Base-by-base conservation (phyloP, 2,888 invertebrate species). In the Drosophila demipolita region DNA sequence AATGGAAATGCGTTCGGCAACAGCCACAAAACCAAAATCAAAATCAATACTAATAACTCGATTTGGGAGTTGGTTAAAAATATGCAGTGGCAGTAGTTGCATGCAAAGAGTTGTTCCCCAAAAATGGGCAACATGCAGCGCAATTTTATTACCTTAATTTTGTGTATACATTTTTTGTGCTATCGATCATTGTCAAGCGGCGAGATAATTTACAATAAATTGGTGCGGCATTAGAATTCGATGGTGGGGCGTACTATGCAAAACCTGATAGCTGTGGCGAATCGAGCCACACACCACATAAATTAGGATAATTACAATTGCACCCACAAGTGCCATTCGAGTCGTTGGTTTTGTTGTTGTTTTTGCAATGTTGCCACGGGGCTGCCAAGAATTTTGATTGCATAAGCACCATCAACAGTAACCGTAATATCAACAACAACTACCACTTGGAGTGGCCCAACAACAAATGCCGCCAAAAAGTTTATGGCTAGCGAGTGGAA, bases 261-360 rank as follows among this genome's bases (percentile, higher is more conserved):
- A 77, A 55, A 55, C 55, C 61, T 52, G 55, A 29, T 36, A 58
- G 45, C 42, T 49, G 49, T 55, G 23, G 42, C 48, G 45, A 61
- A 65, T 59, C 52, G 68, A 70, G 78, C 77, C 54, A 52, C 62
- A 73, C 59, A 75, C 80, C 83, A 89, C 87, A 87, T 87, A 87
- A 87, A 89, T 90, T 90, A 83, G 87, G 87, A 88, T 87, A 87
- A 90, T 87, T 87, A 90, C 90, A 89, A 89, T 90, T 87, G 87
- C 87, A 87, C 90, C 90, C 87, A 87, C 87, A 87, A 90, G 89
- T 87, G 86, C 87, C 81, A 88, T 88, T 90, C 76, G 83, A 77
- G 74, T 29, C 52, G 63, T 58, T 67, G 54, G 15, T 11, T 38
- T 38, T 49, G 26, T n/a, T 49, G 12, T 48, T 7, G 49, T 65